phyloP scores from a whole-genome alignment of 2,113 vertebrate genomes.

The Aptenodytes forsteri region DNA sequence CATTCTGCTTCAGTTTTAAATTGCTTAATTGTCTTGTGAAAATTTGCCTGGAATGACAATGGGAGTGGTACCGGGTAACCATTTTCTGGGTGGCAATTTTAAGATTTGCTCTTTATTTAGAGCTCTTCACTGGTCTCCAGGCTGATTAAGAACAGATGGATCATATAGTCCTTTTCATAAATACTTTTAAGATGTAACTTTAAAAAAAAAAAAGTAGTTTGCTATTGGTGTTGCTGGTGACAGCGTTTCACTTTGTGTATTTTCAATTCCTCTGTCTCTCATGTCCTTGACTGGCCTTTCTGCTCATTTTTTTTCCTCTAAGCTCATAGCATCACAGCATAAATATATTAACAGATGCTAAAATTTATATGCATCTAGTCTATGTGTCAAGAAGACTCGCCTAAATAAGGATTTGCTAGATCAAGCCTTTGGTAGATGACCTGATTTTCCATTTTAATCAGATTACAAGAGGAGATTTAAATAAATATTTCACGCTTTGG shows the following conservation, averaged over 20 bases:
- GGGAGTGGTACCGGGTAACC: neutral
- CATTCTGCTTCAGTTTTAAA: neutral
- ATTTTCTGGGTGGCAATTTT: neutral
- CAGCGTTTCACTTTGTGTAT: neutral
- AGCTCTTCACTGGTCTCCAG: neutral
- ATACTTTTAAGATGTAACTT: neutral
- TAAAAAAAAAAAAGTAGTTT: neutral
- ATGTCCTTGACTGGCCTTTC: slow-evolving; percentile 21
- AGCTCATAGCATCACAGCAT: slow-evolving; percentile 20
- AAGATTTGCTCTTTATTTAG: neutral
- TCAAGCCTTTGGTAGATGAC: neutral
- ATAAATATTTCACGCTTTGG: neutral
- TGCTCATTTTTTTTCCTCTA: neutral
- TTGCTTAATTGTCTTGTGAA: neutral
- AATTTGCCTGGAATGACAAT: neutral
- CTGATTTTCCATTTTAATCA: slow-evolving; percentile 21
- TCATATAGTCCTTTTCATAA: neutral
- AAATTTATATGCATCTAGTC: slow-evolving; percentile 45
- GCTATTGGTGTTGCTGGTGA: neutral
- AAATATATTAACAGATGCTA: slow-evolving; percentile 48
- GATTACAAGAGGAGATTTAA: neutral
- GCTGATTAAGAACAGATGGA: neutral
- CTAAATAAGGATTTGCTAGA: slow-evolving; percentile 17
- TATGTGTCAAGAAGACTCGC: neutral
- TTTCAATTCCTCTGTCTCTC: neutral